Percentiles rank a stretch among this genome's conserved stretches.
phyloP scores from a whole-genome alignment of 2,888 invertebrate genomes.

The Hermaeophaga mercurialis region DNA sequence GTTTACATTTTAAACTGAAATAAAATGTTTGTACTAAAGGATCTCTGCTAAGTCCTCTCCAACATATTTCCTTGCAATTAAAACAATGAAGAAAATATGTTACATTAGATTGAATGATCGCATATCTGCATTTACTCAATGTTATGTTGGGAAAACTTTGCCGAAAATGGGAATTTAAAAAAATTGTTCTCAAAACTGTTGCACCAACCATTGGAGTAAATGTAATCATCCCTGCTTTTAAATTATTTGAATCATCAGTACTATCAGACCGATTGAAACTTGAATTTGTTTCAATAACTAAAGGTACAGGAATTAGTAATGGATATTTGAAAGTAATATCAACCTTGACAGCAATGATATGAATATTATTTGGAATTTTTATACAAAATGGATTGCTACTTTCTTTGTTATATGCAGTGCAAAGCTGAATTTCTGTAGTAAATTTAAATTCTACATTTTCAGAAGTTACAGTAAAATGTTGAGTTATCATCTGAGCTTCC shows the following conservation, averaged over 20 bases:
- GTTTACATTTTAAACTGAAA: not conserved
- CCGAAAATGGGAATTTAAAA: not conserved
- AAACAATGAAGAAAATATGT: slow-evolving; percentile 14
- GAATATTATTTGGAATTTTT: not conserved
- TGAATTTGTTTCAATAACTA: not conserved
- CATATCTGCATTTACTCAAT: slow-evolving; percentile 4
- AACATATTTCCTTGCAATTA: slow-evolving; percentile 20
- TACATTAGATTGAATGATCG: not conserved
- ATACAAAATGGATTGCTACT: slow-evolving; percentile 8
- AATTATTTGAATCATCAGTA: not conserved
- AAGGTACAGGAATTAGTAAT: not conserved
- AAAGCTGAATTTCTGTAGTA: slow-evolving; percentile 4
- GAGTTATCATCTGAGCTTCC: slow-evolving; percentile 8
- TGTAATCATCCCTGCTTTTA: not conserved
- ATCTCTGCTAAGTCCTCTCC: slow-evolving; percentile 14
- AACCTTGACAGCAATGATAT: slow-evolving; percentile 7
- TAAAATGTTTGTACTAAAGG: slow-evolving; percentile 1
- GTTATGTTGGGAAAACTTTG: slow-evolving; percentile 6
- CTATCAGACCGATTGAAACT: not conserved
- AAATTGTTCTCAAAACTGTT: slow-evolving; percentile 1
- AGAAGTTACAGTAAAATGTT: slow-evolving; percentile 15
- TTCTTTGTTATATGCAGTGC: slow-evolving; percentile 6
- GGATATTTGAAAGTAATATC: not conserved
- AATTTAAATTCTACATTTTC: slow-evolving; percentile 4
- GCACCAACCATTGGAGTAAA: not conserved